These are phyloP conservation scores for Pseudolaguvia tuberculata DNA, from an alignment of 2,113 vertebrate genomes.

Conservation along the genomic window DNA sequence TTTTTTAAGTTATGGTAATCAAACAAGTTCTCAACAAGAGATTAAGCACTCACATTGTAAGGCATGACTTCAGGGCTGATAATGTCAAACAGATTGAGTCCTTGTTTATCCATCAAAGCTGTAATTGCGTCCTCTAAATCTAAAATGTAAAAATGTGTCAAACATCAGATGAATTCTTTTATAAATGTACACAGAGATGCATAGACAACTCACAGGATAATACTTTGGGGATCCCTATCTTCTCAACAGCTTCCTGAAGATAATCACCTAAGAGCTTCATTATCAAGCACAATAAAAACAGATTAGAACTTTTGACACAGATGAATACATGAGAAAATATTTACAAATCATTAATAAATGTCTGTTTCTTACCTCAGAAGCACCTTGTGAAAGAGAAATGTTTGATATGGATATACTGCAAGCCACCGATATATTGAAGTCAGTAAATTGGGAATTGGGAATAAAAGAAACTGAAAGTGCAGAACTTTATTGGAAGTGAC, in stretches of 20 bases:
- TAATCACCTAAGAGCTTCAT: slow-evolving; percentile 55
- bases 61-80: slow-evolving; percentile 72
- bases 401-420: slow-evolving; percentile 47
- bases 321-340: not conserved
- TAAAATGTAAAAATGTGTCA: slow-evolving; percentile 43
- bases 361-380: slow-evolving; percentile 40
- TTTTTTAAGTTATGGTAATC: not conserved
- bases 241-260: slow-evolving; percentile 63
- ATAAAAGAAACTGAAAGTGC: too few species aligned
- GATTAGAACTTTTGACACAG: slow-evolving; percentile 9
- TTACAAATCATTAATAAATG: not conserved
- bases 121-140: slow-evolving; percentile 70
- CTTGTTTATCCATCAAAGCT: slow-evolving; percentile 73
- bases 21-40: not conserved
- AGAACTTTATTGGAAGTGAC: not conserved
- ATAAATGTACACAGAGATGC: not conserved
- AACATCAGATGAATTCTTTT: slow-evolving; percentile 1
- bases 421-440: not conserved
- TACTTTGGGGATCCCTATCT: slow-evolving; percentile 73
- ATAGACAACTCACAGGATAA: slow-evolving; percentile 67
- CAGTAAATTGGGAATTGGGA: not conserved
- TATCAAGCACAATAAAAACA: slow-evolving; percentile 33
- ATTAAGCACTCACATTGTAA: slow-evolving; percentile 59
- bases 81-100: slow-evolving; percentile 72
- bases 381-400: slow-evolving; percentile 22